These are phyloP conservation scores for Trichonephila clavata DNA, from an alignment of 1,140 invertebrate species.

Conservation along the genomic window DNA sequence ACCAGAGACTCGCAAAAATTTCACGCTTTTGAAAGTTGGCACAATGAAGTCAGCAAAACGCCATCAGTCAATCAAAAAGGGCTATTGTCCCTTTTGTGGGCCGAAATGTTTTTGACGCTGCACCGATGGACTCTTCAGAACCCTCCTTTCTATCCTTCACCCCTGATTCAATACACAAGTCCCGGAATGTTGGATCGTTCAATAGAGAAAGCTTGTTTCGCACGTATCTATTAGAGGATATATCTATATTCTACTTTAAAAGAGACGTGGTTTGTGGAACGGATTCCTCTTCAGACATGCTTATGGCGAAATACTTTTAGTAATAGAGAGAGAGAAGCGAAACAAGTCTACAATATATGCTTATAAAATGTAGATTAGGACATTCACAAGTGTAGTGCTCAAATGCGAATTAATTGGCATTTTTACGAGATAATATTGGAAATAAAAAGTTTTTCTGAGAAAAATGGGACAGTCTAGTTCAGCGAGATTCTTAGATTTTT, in stretches of 20 bases:
- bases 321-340: neutral
- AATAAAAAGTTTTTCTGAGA: too few relatives aligned
- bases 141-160: neutral
- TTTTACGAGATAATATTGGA: too few relatives aligned
- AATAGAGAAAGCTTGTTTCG: slow-evolving; percentile 46
- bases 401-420: too few relatives aligned
- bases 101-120: slow-evolving; percentile 62
- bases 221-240: slow-evolving; percentile 7
- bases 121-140: neutral
- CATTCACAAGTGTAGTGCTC: too few relatives aligned
- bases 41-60: slow-evolving; percentile 66
- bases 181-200: slow-evolving; percentile 35
- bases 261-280: neutral
- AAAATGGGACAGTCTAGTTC: too few relatives aligned
- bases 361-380: neutral
- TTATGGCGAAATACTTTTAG: neutral
- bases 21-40: slow-evolving; percentile 27
- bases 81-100: slow-evolving; percentile 51
- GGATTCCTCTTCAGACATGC: neutral
- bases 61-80: slow-evolving; percentile 62
- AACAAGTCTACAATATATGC: neutral
- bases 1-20: slow-evolving; percentile 28
- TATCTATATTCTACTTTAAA: neutral
- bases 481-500: too few relatives aligned
- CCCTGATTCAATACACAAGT: slow-evolving; percentile 10